Conservation (phyloP, 2,113 vertebrate genomes). For the Typhlomys cinereus region DNA sequence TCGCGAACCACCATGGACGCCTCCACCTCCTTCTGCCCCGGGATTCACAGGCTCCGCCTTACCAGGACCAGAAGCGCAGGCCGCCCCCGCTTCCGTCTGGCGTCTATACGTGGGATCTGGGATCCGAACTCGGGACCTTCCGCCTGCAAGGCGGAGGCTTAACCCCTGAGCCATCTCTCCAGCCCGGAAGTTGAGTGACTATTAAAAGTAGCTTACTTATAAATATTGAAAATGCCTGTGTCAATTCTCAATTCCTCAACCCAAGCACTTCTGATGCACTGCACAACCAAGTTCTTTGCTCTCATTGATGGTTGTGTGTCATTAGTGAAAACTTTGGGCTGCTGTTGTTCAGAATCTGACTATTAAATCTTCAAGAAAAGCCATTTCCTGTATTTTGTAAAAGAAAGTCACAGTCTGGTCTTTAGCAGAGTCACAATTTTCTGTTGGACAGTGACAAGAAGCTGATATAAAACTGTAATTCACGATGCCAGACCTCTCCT, state of each 20-base stretch:
- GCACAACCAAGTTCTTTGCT: background rate
- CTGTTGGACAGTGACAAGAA: background rate
- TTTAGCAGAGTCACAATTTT: background rate
- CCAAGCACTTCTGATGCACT: background rate
- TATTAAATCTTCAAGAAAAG: constrained; percentile 28
- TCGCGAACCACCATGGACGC: too few species aligned
- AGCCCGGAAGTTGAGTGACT: background rate
- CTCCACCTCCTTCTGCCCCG: too few species aligned
- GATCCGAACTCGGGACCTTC: too few species aligned
- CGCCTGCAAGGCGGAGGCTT: too few species aligned
- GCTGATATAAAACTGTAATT: background rate
- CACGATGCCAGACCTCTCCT: background rate
- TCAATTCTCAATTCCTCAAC: background rate
- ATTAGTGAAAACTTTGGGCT: constrained; percentile 9
- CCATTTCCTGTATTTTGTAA: background rate
- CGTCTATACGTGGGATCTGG: too few species aligned
- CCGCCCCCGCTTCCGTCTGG: too few species aligned
- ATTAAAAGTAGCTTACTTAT: constrained; percentile 22
- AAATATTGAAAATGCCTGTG: background rate
- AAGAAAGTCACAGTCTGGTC: background rate
- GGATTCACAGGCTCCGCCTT: too few species aligned
- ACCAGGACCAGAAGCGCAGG: too few species aligned
- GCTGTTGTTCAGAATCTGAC: background rate
- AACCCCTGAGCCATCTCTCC: too few species aligned
- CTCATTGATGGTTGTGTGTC: background rate